Evolutionary conservation across 2,113 vertebrate genomes (phyloP).

Genomic region (Laticauda colubrina): DNA sequence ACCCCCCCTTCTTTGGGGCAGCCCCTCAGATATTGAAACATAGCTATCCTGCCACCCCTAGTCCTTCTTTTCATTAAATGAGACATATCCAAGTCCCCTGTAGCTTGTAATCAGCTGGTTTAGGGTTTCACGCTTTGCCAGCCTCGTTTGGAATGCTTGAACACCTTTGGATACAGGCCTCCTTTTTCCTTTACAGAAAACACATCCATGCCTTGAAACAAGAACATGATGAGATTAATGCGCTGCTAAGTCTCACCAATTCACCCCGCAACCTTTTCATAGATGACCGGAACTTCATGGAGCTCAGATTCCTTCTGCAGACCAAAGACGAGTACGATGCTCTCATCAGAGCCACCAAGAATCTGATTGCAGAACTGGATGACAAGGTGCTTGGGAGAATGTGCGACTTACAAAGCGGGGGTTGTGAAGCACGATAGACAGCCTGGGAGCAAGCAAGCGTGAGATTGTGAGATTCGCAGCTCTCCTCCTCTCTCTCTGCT

Average conservation of each 20-base stretch:
- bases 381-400: slow-evolving; percentile 58
- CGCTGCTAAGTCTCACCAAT: slow-evolving; percentile 44
- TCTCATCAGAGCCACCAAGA: slow-evolving; percentile 62
- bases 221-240: slow-evolving; percentile 47
- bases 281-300: slow-evolving; percentile 48
- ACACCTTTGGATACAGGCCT: neutral
- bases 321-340: slow-evolving; percentile 50
- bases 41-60: neutral
- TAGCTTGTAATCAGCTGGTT: neutral
- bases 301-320: slow-evolving; percentile 57
- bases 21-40: neutral
- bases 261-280: slow-evolving; percentile 20
- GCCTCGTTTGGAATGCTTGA: neutral
- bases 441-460: neutral
- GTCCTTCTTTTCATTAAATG: too few species aligned
- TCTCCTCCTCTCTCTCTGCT: neutral
- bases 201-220: slow-evolving; percentile 53
- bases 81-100: neutral
- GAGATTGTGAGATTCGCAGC: neutral
- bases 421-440: neutral
- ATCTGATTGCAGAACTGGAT: slow-evolving; percentile 55
- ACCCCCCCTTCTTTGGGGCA: neutral
- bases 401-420: neutral
- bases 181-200: slow-evolving; percentile 42
- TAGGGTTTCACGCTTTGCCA: neutral